Evolutionary conservation across 2,113 vertebrate species (phyloP), one percentile per base, ranked within the genome.

Genomic region (Oreamnos americanus): DNA sequence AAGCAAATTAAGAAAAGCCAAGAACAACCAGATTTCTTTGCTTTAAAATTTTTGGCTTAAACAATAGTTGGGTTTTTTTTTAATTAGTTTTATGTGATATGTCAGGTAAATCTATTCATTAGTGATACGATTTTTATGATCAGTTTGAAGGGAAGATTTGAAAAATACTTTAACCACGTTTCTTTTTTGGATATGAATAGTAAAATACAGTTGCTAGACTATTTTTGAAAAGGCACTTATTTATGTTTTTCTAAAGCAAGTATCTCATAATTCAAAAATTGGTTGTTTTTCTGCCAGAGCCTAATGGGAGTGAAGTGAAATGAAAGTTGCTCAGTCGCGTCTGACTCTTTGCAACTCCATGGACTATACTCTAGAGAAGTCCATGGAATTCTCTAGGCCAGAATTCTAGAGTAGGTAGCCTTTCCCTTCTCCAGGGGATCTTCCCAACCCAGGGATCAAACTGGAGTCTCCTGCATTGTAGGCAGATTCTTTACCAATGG

Each of bases 1-100:
- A 97, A 98, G 97, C 94, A 98, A 97, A 98, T 88, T 51, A 97
- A 93, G 91, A 98, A 87, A 91, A 94, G 97, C 96, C 97, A 98
- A 98, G 87, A 98, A 93, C 96, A 98, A 97, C 96, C 85, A 97
- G 96, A 95, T 95, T 95, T 96, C 88, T 98, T 86, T 97, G 79
- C 76, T 96, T 97, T 91, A 96, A 94, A 87, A 82, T 96, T 47
- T n/a, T 88, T 97, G 97, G 95, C 97, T 98, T 98, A 84, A 98
- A 94, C 62, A 96, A 97, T 76, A 94, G 53, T 71, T n/a, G 2
- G 1, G 0, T 10, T 95, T 78, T 86, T 98, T 97, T 11, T 93
- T 87, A 81, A 98, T 96, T 96, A 95, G 93, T 95, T 98, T 98
- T 98, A 67, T 83, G 51, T 45, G 76, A 62, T 81, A 98, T 96